Evolutionary conservation across 2,797 vertebrate species (phyloP).

Genomic region (Gorsachius magnificus): DNA sequence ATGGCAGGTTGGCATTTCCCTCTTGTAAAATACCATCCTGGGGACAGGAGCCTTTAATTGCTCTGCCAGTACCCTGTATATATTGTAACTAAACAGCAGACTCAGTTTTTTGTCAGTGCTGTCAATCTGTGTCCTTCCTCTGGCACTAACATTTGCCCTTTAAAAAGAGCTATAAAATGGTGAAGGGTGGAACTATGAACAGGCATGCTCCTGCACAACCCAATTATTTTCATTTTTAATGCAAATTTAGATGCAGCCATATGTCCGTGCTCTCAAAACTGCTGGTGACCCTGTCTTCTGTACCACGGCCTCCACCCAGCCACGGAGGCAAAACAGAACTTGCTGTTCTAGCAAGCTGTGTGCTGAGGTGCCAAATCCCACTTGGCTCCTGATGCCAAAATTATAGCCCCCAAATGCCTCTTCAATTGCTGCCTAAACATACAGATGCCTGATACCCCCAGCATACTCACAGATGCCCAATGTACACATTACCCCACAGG

Average conservation of each 20-base stretch:
- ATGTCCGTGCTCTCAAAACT: not conserved
- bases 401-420: not conserved
- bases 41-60: not conserved
- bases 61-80: not conserved
- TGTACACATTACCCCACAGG: fast-evolving
- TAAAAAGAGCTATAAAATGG: not conserved
- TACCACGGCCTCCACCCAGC: not conserved
- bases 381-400: not conserved
- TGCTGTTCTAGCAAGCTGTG: not conserved
- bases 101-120: not conserved
- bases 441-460: not conserved
- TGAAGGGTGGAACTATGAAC: not conserved
- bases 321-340: not conserved
- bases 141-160: not conserved
- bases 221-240: not conserved
- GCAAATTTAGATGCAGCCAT: not conserved
- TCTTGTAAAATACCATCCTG: not conserved
- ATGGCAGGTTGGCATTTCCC: not conserved
- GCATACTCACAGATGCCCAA: not conserved
- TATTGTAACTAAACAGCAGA: not conserved
- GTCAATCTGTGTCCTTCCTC: not conserved
- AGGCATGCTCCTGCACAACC: not conserved
- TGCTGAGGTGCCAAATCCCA: not conserved
- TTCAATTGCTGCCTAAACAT: not conserved
- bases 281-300: not conserved